Evolutionary conservation across 1,140 invertebrate genomes (phyloP).

Genomic region (Drusus annulatus): DNA sequence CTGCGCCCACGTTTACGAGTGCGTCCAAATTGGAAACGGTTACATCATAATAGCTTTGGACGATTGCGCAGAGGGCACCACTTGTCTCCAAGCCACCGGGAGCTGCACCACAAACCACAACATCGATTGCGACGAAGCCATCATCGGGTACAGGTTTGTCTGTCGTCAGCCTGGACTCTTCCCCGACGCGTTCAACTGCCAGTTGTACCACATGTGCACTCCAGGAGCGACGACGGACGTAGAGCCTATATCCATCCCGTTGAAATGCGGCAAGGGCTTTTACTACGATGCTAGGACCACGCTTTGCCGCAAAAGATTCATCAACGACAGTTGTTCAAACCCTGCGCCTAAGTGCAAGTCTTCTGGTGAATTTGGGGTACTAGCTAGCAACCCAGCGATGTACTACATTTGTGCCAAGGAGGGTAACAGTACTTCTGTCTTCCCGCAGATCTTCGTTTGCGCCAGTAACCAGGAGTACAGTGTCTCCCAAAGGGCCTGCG

Average conservation of each 20-base stretch:
- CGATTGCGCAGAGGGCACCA: not conserved
- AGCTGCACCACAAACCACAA: slow-evolving; percentile 40
- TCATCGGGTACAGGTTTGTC: slow-evolving; percentile 16
- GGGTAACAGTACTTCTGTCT: not conserved
- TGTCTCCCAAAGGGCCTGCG: not conserved
- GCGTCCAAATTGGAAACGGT: slow-evolving; percentile 18
- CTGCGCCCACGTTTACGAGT: slow-evolving; percentile 13
- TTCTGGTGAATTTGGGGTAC: not conserved
- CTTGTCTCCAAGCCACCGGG: slow-evolving; percentile 23
- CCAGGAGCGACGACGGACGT: slow-evolving; percentile 40
- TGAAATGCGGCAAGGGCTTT: slow-evolving; percentile 23
- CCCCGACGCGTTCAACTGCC: slow-evolving; percentile 65
- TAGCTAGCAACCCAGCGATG: slow-evolving; percentile 24
- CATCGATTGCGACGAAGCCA: slow-evolving; percentile 7
- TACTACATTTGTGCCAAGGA: slow-evolving; percentile 43
- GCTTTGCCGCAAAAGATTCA: not conserved
- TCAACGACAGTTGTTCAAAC: not conserved
- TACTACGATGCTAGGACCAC: slow-evolving; percentile 34
- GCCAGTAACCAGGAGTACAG: slow-evolving; percentile 4
- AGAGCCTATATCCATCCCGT: not conserved
- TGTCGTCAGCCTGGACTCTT: slow-evolving; percentile 61
- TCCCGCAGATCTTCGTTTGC: slow-evolving; percentile 43
- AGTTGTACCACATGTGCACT: slow-evolving; percentile 65
- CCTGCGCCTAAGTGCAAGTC: not conserved
- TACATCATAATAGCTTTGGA: not conserved